Conservation (phyloP, 2,888 invertebrate species). For the Nemurella pictetii region DNA sequence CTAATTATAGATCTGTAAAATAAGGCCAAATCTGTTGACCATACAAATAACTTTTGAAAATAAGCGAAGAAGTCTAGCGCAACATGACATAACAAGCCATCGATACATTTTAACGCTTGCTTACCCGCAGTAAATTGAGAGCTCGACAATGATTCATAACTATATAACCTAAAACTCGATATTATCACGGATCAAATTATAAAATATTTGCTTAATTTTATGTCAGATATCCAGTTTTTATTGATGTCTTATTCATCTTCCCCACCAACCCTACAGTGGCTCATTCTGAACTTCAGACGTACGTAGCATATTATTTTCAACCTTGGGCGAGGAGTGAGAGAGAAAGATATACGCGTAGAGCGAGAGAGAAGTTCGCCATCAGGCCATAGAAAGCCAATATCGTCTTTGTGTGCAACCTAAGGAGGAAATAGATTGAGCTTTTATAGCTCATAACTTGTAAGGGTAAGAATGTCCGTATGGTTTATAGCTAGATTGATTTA, state of each 20-base stretch:
- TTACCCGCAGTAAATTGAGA: neutral
- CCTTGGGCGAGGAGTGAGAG: neutral
- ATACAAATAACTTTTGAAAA: neutral
- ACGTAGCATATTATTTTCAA: neutral
- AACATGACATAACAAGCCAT: neutral
- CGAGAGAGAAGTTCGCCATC: neutral
- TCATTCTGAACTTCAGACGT: conserved; percentile 4
- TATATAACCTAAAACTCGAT: neutral
- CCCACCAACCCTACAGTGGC: neutral
- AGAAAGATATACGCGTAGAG: neutral
- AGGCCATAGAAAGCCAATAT: conserved; percentile 4
- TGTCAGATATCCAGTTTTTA: neutral
- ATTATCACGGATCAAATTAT: neutral
- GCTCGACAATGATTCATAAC: neutral
- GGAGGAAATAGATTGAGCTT: neutral
- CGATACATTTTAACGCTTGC: no score
- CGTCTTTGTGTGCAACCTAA: conserved; percentile 16
- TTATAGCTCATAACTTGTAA: neutral
- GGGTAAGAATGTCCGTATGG: neutral
- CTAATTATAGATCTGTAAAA: no score
- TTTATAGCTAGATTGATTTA: neutral
- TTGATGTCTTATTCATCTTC: neutral
- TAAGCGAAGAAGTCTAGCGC: no score
- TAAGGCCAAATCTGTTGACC: no score
- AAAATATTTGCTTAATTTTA: neutral